phyloP scores from a whole-genome alignment of 2,888 invertebrate genomes.

The Megaustenia siamemsis region DNA sequence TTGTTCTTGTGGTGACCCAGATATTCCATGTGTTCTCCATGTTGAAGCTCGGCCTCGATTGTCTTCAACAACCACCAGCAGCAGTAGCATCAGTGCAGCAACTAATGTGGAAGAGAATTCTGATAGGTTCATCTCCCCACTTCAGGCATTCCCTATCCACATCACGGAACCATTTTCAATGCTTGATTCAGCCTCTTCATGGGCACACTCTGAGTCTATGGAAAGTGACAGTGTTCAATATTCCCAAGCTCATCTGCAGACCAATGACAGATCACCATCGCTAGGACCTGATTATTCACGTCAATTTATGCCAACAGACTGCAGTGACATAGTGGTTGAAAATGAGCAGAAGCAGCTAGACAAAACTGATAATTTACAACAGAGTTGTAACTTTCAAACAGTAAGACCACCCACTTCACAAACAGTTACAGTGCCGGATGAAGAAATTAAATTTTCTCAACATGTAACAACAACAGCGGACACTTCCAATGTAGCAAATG shows the following conservation, averaged over 20 bases:
- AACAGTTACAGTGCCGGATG: background rate
- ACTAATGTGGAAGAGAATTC: conserved; percentile 28
- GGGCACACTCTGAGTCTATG: background rate
- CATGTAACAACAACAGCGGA: background rate
- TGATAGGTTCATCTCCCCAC: conserved; percentile 15
- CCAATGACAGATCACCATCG: background rate
- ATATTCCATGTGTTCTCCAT: conserved; percentile 28
- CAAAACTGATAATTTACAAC: background rate
- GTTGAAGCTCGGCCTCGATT: background rate
- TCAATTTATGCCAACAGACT: background rate
- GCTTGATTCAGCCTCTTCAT: background rate
- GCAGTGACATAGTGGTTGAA: background rate
- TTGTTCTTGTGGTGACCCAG: conserved; percentile 41
- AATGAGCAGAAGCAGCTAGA: background rate
- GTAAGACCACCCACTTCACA: background rate
- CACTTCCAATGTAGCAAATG: background rate
- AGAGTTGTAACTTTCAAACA: background rate
- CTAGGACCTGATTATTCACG: background rate
- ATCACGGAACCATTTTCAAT: background rate
- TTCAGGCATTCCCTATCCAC: background rate
- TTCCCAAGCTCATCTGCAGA: background rate
- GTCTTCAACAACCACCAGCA: conserved; percentile 35
- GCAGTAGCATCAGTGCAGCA: conserved; percentile 35
- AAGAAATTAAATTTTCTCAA: background rate
- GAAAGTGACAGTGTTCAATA: background rate